These are phyloP conservation scores for Poecilia gillii DNA, from an alignment of 2,797 vertebrate genomes.

Conservation along the genomic window DNA sequence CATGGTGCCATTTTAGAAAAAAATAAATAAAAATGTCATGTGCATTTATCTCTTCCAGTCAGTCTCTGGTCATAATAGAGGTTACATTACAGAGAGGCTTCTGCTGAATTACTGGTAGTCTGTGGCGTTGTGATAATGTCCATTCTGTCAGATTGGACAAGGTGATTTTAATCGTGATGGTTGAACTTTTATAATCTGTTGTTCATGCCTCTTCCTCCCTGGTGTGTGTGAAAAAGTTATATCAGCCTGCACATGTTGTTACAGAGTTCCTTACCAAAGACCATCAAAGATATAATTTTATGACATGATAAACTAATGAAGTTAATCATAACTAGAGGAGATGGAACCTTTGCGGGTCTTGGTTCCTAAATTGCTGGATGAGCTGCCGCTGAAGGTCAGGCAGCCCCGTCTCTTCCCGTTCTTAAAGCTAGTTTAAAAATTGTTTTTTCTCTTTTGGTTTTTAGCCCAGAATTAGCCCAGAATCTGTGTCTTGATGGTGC, in stretches of 20 bases:
- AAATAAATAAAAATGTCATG: constrained; percentile 20
- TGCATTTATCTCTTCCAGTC: constrained; percentile 18
- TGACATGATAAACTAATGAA: background rate
- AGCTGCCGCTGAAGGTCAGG: no score
- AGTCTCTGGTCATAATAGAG: constrained; percentile 22
- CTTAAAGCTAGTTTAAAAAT: no score
- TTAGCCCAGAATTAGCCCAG: no score
- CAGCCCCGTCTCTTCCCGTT: no score
- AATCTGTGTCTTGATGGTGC: no score
- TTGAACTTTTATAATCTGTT: background rate
- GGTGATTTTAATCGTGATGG: background rate
- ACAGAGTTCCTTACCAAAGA: background rate
- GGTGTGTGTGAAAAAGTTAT: background rate
- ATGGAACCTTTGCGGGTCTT: no score
- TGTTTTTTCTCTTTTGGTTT: no score
- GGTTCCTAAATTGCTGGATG: no score
- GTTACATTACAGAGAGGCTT: constrained; percentile 15
- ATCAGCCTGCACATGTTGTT: background rate
- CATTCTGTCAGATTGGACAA: constrained; percentile 6
- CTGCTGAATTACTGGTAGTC: background rate
- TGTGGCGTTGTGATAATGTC: background rate
- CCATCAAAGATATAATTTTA: background rate
- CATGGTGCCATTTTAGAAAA: constrained; percentile 20
- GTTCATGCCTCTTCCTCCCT: background rate
- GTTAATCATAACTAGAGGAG: background rate